Evolutionary conservation across 23 tunicate species (phyloP).

Genomic region (Styela plicata): DNA sequence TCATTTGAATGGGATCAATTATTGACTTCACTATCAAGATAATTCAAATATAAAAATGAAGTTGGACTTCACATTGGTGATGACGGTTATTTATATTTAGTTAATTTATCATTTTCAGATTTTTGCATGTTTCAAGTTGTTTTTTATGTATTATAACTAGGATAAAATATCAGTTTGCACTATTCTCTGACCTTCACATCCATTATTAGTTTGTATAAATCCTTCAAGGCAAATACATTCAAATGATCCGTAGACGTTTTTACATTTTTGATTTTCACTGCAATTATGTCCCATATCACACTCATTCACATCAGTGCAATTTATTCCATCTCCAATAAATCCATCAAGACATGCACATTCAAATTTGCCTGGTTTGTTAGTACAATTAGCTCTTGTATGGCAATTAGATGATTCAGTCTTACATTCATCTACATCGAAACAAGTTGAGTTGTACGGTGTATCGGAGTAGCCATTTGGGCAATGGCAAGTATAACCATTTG

Average conservation of each 20-base stretch:
- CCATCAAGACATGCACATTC: slow-evolving; percentile 22
- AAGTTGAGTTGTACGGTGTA: not conserved
- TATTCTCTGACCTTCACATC: not conserved
- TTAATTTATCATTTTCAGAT: no score
- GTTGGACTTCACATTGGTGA: no score
- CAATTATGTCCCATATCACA: not conserved
- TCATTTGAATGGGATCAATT: no score
- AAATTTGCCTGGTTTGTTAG: slow-evolving; percentile 27
- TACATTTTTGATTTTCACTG: slow-evolving; percentile 28
- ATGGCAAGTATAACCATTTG: not conserved
- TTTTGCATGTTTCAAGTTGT: no score
- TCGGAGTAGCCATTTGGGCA: not conserved
- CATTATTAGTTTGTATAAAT: not conserved
- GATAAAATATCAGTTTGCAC: no score
- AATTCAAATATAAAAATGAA: no score
- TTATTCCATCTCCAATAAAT: not conserved
- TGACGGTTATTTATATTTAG: no score
- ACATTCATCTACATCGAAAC: slow-evolving; percentile 38
- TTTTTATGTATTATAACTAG: no score
- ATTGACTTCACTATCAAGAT: no score
- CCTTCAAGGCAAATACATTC: slow-evolving; percentile 37
- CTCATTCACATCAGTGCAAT: not conserved
- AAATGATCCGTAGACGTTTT: slow-evolving; percentile 30
- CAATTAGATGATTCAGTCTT: not conserved
- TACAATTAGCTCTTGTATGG: slow-evolving; percentile 19